A percentile compares a stretch with the other conserved stretches of the same genome.
phyloP scores from a whole-genome alignment of 2,113 vertebrate genomes.

The Neodon shergylaensis region DNA sequence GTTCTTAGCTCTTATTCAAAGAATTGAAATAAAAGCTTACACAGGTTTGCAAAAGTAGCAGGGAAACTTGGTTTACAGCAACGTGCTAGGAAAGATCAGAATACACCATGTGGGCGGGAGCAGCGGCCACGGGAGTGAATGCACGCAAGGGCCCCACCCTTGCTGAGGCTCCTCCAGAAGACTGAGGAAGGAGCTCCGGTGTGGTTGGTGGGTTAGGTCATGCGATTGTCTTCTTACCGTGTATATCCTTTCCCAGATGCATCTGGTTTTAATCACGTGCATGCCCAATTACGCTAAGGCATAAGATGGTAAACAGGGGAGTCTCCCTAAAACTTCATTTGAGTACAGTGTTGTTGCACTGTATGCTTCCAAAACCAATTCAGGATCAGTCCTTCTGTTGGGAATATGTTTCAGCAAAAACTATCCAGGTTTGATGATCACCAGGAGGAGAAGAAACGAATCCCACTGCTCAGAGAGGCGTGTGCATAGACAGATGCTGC shows the following conservation, averaged over 20 bases:
- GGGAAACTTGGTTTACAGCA: not conserved
- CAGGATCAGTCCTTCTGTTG: no score
- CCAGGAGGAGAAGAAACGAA: not conserved
- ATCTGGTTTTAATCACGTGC: not conserved
- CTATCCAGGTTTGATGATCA: no score
- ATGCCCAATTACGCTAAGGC: no score
- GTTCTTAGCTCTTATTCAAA: not conserved
- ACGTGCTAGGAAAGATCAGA: not conserved
- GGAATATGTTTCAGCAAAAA: not conserved
- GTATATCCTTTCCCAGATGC: not conserved
- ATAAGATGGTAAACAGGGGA: no score
- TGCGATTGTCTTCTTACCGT: not conserved
- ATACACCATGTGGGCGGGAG: no score
- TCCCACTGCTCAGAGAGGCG: not conserved
- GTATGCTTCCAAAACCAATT: not conserved
- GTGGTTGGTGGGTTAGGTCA: not conserved
- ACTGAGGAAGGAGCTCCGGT: not conserved
- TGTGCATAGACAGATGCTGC: not conserved
- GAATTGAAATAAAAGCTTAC: not conserved
- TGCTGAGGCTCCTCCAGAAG: not conserved
- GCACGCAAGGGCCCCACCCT: no score
- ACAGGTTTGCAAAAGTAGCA: not conserved
- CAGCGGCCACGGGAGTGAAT: rapidly evolving
- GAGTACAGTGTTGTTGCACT: not conserved
- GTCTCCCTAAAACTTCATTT: not conserved